phyloP scores from a whole-genome alignment of 1,140 invertebrate genomes.

The Sarcophaga bullata region DNA sequence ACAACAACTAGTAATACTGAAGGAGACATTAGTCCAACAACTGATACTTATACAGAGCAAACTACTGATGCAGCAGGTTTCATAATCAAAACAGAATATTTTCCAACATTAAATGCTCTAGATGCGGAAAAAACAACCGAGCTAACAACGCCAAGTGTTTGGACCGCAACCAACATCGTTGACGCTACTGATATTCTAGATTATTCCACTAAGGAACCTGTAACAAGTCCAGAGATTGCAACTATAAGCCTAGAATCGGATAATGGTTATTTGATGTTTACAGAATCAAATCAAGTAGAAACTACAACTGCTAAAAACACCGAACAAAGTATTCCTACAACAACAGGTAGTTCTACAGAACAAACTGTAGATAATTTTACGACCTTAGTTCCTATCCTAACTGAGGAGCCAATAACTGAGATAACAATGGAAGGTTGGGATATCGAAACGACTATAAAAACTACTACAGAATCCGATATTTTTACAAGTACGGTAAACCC shows the following conservation, averaged over 20 bases:
- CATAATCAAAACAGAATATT: not conserved
- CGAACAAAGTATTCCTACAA: too few species aligned
- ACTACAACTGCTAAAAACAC: too few species aligned
- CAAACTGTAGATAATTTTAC: too few species aligned
- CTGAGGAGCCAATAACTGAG: too few species aligned
- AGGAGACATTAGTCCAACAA: not conserved
- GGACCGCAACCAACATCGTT: too few species aligned
- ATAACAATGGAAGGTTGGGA: not conserved
- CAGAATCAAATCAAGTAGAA: too few species aligned
- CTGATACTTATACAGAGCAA: not conserved
- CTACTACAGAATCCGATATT: not conserved
- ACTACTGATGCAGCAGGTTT: not conserved
- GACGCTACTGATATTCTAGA: too few species aligned
- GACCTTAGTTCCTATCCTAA: too few species aligned
- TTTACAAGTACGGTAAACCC: too few species aligned
- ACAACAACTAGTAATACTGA: not conserved
- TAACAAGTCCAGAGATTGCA: not conserved
- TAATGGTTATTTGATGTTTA: too few species aligned
- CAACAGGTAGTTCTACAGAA: too few species aligned
- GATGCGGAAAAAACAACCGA: not conserved
- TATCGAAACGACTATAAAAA: not conserved
- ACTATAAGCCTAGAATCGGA: too few species aligned
- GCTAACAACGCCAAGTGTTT: not conserved
- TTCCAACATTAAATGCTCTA: not conserved
- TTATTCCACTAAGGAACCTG: not conserved